Base-by-base conservation (phyloP, 2,888 invertebrate species). In the Serrognathus titanus region DNA sequence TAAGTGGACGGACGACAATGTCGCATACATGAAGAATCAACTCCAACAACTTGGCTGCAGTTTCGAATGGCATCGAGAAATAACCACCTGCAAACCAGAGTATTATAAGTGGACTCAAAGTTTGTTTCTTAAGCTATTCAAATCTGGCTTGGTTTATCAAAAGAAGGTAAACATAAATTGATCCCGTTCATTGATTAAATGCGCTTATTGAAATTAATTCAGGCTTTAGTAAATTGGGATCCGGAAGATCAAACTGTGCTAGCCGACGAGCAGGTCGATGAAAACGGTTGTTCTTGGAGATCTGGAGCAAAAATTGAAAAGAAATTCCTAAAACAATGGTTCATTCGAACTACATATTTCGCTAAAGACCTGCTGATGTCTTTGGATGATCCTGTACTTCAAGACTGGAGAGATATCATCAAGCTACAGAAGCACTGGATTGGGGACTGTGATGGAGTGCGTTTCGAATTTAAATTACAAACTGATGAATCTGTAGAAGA, bases 31-130 rank as follows among this genome's bases (percentile, higher is more conserved):
- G 97, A 89, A 86, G 73, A 75, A 81, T 9, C 96, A 96, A 73
- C 79, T 97, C 2, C 67, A 84, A 48, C 75, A 81, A 53, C 79
- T 96, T 51, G 90, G 90, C 8, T 92, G 89, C 69, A 86, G 87
- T 60, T 98, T 99, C 80, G 94, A 99, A 78, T 99, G 98, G 98
- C 80, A 89, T 20, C 82, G 90, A 70, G 97, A 97, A 81, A 69
- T 97, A 54, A 83, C 89, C 1, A 98, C 98, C 0, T 95, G 93
- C 77, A 86, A 91, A 76, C 87, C 92, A 9, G 74, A 82, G 6
- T 99, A 97, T 77, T 99, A 97, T 73, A 86, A 83, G 72, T 99
- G 98, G 97, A 99, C 98, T 0, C 99, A 99, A 76, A 88, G 87
- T 72, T 82, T 99, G 55, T 99, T 99, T 78, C 76, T 97, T 10